Percentiles rank a stretch among this genome's conserved stretches.
phyloP scores from a whole-genome alignment of 1,140 invertebrate genomes.

The Drosophila kurseongensis region DNA sequence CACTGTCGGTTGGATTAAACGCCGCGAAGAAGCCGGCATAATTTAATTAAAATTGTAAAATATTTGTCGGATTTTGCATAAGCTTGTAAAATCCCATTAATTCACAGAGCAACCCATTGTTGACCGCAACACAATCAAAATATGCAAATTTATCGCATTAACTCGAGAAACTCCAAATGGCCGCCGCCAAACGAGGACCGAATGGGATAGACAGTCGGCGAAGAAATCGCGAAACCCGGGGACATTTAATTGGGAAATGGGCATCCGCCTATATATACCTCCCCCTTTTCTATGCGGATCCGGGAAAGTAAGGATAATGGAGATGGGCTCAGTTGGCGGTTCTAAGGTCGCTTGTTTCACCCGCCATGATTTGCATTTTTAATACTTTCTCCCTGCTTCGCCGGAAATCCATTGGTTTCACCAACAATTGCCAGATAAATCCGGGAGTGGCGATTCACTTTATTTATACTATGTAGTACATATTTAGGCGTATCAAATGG shows the following conservation, averaged over 20 bases:
- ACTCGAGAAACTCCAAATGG: conserved; percentile 72
- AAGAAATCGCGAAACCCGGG: conserved; percentile 61
- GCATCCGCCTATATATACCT: conserved; percentile 27
- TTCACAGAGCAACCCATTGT: conserved; percentile 82
- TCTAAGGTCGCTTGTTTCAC: conserved; percentile 54
- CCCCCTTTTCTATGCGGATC: conserved; percentile 7
- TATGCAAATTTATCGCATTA: conserved; percentile 84
- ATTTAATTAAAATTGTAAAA: conserved; percentile 83
- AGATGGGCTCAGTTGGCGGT: conserved; percentile 41
- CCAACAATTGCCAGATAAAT: conserved; percentile 43
- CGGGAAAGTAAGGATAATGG: conserved; percentile 9
- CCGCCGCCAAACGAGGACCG: conserved; percentile 7
- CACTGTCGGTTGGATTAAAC: conserved; percentile 39
- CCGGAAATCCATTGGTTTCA: conserved; percentile 55
- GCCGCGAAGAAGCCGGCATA: conserved; percentile 65
- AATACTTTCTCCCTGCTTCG: conserved; percentile 44
- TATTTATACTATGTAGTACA: conserved; percentile 43
- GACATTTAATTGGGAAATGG: conserved; percentile 74
- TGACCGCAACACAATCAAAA: conserved; percentile 83
- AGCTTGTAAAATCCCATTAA: conserved; percentile 80
- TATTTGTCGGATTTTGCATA: conserved; percentile 81
- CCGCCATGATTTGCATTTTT: conserved; percentile 70
- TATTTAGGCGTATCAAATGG: conserved; percentile 38
- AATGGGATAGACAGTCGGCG: conserved; percentile 43
- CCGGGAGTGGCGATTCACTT: conserved; percentile 29